Evolutionary conservation across 2,888 invertebrate genomes (phyloP).

Genomic region (Crocallis elinguaria): DNA sequence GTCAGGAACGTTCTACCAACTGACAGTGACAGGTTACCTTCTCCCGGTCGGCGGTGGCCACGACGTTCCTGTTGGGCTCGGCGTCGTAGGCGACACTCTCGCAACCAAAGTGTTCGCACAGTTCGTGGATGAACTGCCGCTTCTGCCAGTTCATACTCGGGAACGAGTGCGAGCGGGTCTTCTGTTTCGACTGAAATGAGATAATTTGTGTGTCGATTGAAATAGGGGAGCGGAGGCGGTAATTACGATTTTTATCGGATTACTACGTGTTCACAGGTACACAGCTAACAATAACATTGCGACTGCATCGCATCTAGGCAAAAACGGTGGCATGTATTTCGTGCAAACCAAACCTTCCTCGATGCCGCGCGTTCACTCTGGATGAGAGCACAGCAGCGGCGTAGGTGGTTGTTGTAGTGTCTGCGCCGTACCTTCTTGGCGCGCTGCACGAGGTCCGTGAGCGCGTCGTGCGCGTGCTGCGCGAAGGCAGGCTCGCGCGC

Average conservation of each 20-base stretch:
- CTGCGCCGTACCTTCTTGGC: conserved; percentile 90
- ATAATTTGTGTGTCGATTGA: too few relatives aligned
- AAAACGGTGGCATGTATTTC: too few relatives aligned
- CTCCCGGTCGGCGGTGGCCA: conserved; percentile 94
- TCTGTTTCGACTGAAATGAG: conserved; percentile 87
- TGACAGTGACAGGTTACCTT: conserved; percentile 78
- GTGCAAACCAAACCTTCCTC: too few relatives aligned
- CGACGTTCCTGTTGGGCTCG: conserved; percentile 97
- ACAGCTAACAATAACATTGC: too few relatives aligned
- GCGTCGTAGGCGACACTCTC: conserved; percentile 97
- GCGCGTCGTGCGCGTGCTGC: conserved; percentile 91
- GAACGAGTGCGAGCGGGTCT: conserved; percentile 93
- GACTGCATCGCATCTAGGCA: too few relatives aligned
- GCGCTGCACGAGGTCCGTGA: conserved; percentile 93
- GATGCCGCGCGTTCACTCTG: too few relatives aligned
- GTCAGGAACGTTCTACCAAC: not conserved
- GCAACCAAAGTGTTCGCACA: conserved; percentile 97
- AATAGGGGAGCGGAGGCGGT: not conserved
- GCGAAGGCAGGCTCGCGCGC: conserved; percentile 93
- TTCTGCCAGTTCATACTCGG: conserved; percentile 97
- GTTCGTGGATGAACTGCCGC: conserved; percentile 96
- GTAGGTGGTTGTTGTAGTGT: too few relatives aligned
- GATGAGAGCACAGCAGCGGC: too few relatives aligned
- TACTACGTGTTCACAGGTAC: too few relatives aligned
- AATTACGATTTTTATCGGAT: too few relatives aligned